Evolutionary conservation across 2,797 vertebrate species (phyloP).

Genomic region (Poecilia velifera): DNA sequence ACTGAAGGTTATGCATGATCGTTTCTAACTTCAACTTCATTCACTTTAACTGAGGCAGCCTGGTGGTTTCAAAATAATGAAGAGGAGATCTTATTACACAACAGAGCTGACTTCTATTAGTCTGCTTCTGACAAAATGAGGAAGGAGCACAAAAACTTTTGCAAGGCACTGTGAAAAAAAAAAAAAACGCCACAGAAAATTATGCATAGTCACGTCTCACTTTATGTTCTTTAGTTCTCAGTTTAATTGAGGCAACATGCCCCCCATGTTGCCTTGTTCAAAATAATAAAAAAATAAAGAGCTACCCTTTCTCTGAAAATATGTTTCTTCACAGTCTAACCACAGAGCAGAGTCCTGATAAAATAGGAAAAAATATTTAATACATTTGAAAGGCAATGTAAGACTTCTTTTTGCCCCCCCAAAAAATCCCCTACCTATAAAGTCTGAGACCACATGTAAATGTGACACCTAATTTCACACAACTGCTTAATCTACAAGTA

Average conservation of each 20-base stretch:
- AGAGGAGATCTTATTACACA: background rate
- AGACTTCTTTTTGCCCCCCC: background rate
- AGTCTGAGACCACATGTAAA: constrained; percentile 13
- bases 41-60: background rate
- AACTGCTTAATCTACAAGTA: constrained; percentile 25
- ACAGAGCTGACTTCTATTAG: background rate
- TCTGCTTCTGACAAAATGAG: background rate
- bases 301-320: background rate
- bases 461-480: constrained; percentile 40
- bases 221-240: background rate
- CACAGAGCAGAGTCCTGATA: background rate
- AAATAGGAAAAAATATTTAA: background rate
- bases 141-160: background rate
- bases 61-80: background rate
- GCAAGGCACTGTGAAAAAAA: background rate
- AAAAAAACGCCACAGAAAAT: background rate
- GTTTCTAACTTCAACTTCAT: background rate
- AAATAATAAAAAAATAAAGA: constrained; percentile 1
- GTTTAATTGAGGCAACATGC: background rate
- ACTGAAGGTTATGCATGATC: background rate
- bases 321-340: background rate
- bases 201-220: background rate
- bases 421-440: background rate
- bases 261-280: background rate
- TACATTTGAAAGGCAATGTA: background rate